These are phyloP conservation scores for Microcebus ravelobensis DNA, from an alignment of 2,113 vertebrate genomes.

Conservation along the genomic window DNA sequence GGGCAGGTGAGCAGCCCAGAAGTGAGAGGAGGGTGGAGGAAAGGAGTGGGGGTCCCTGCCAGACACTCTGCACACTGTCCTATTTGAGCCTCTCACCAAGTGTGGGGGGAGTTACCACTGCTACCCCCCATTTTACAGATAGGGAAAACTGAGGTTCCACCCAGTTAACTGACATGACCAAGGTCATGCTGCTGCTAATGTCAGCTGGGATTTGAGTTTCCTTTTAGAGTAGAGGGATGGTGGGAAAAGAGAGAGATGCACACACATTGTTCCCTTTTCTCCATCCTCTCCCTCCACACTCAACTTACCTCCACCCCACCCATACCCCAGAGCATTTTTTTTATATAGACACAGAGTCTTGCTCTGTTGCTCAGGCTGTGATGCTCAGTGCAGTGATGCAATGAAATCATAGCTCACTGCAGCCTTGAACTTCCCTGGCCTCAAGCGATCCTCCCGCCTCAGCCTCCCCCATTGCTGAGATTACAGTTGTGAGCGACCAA, in stretches of 20 bases:
- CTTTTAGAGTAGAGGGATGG: background rate
- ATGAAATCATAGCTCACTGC: too few species aligned
- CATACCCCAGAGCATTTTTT: background rate
- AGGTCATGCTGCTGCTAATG: background rate
- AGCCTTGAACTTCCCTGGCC: too few species aligned
- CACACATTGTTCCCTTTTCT: background rate
- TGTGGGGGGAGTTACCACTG: background rate
- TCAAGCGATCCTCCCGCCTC: too few species aligned
- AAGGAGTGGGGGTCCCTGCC: background rate
- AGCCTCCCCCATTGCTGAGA: too few species aligned
- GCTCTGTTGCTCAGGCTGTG: too few species aligned
- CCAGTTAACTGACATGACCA: background rate
- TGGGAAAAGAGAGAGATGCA: background rate
- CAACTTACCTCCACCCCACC: too few species aligned
- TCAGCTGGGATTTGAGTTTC: background rate
- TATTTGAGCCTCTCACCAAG: background rate
- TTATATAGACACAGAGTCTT: too few species aligned
- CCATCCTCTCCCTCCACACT: fast-evolving
- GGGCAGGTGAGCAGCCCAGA: background rate
- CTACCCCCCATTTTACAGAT: background rate
- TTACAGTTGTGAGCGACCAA: too few species aligned
- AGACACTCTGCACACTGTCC: background rate
- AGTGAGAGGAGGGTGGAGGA: background rate
- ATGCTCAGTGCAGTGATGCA: too few species aligned
- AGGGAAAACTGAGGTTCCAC: background rate